These are phyloP conservation scores for Drosophila birchii DNA, from an alignment of 2,888 invertebrate genomes.

Conservation along the genomic window DNA sequence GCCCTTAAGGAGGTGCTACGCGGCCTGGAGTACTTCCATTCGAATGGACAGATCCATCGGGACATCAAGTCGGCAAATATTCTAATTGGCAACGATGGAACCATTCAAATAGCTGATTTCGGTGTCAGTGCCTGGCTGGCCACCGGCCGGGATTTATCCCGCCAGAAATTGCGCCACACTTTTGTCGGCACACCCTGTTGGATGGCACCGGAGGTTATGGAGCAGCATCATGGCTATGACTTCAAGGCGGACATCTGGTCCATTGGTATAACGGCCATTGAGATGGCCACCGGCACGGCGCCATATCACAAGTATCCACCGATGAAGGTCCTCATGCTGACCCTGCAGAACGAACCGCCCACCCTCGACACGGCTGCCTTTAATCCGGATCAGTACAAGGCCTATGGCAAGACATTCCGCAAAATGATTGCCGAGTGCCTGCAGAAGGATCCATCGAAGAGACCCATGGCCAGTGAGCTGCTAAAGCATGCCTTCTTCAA, in stretches of 20 bases:
- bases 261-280: slow-evolving; percentile 97
- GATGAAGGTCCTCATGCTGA: slow-evolving; percentile 99
- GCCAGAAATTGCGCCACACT: slow-evolving; percentile 97
- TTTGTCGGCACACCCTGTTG: slow-evolving; percentile 99
- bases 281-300: slow-evolving; percentile 99
- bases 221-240: slow-evolving; percentile 98
- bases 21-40: slow-evolving; percentile 99
- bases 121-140: slow-evolving; percentile 99
- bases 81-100: slow-evolving; percentile 97
- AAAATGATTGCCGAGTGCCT: slow-evolving; percentile 98
- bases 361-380: slow-evolving; percentile 97
- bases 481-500: slow-evolving; percentile 99
- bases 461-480: slow-evolving; percentile 97
- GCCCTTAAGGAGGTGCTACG: slow-evolving; percentile 97
- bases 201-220: slow-evolving; percentile 99
- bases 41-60: slow-evolving; percentile 99
- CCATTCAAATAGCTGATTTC: slow-evolving; percentile 99
- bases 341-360: slow-evolving; percentile 98
- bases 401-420: slow-evolving; percentile 98
- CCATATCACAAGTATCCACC: slow-evolving; percentile 99
- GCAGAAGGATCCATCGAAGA: slow-evolving; percentile 96
- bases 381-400: slow-evolving; percentile 98
- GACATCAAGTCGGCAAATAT: slow-evolving; percentile 99
- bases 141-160: slow-evolving; percentile 95
- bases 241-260: slow-evolving; percentile 94